Conservation (phyloP, 2,113 vertebrate species). For the Chaenocephalus aceratus region DNA sequence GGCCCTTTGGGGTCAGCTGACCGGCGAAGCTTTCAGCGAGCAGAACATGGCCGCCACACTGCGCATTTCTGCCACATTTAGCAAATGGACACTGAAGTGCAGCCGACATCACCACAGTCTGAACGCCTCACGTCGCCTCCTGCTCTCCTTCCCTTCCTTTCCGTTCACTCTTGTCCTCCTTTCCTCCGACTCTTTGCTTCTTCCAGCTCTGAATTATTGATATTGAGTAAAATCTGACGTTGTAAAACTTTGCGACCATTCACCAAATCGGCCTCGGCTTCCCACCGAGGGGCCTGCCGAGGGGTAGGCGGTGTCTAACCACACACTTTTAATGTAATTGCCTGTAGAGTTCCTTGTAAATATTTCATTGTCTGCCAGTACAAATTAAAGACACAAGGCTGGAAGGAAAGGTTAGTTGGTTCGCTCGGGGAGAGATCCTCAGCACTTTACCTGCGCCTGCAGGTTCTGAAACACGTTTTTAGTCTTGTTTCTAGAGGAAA, state of each 20-base stretch:
- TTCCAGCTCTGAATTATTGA: slow-evolving; percentile 89
- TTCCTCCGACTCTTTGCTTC: slow-evolving; percentile 47
- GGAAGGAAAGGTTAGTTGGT: slow-evolving; percentile 69
- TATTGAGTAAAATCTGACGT: slow-evolving; percentile 92
- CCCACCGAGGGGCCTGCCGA: slow-evolving; percentile 85
- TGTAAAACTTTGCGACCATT: slow-evolving; percentile 92
- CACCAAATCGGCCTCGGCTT: slow-evolving; percentile 87
- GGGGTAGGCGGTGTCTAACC: slow-evolving; percentile 92
- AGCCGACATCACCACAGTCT: slow-evolving; percentile 44
- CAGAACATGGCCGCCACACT: slow-evolving; percentile 69
- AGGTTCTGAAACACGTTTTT: slow-evolving; percentile 43
- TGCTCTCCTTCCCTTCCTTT: slow-evolving; percentile 40
- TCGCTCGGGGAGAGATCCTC: slow-evolving; percentile 58
- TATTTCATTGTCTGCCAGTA: slow-evolving; percentile 94
- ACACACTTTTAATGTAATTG: slow-evolving; percentile 94
- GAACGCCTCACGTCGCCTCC: slow-evolving; percentile 31
- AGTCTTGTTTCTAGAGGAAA: slow-evolving; percentile 18
- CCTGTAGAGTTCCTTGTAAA: slow-evolving; percentile 92
- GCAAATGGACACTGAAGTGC: slow-evolving; percentile 81
- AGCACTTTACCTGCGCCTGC: slow-evolving; percentile 60
- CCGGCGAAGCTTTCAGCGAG: slow-evolving; percentile 65
- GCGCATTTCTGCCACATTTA: slow-evolving; percentile 81
- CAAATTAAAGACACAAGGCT: slow-evolving; percentile 88
- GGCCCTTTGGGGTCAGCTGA: slow-evolving; percentile 61
- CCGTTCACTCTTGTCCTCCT: slow-evolving; percentile 40